Conservation (phyloP, 23 tunicate genomes). For the Pegea sp. region DNA sequence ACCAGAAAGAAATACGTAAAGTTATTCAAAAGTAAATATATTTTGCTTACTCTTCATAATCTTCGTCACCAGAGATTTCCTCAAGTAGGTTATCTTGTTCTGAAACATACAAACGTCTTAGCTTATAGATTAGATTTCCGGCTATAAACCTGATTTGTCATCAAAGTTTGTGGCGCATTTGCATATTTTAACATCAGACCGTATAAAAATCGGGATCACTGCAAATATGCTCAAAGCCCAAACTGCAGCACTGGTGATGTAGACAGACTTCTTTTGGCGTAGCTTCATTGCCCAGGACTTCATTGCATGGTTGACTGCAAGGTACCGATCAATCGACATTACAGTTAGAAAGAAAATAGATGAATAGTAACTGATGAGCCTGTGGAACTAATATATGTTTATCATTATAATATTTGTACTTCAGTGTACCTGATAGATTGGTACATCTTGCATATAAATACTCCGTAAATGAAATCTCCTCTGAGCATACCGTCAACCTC, state of each 20-base stretch:
- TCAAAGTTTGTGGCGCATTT: conserved; percentile 20
- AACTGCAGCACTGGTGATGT: conserved; percentile 8
- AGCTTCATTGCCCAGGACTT: conserved; percentile 15
- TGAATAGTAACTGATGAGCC: conserved; percentile 84
- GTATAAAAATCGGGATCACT: conserved; percentile 21
- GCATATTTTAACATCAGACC: conserved; percentile 36
- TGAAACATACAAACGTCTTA: no score
- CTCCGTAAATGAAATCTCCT: conserved; percentile 43
- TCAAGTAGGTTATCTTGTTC: no score
- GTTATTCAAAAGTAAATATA: no score
- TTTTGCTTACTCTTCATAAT: no score
- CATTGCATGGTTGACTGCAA: conserved; percentile 79
- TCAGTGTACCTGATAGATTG: conserved; percentile 69
- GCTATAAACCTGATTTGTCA: not conserved
- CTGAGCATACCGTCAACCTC: conserved; percentile 21
- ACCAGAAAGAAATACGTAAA: no score
- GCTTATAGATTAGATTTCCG: no score
- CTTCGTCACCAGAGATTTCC: no score
- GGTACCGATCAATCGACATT: conserved; percentile 88
- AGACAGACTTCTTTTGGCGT: conserved; percentile 23
- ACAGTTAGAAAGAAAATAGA: conserved; percentile 71
- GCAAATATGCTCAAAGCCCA: conserved; percentile 32
- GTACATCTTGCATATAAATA: conserved; percentile 51
- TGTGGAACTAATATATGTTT: conserved; percentile 1
- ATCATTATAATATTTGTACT: not conserved